These are phyloP conservation scores for Zeus faber DNA, from an alignment of 2,113 vertebrate species.

Conservation along the genomic window DNA sequence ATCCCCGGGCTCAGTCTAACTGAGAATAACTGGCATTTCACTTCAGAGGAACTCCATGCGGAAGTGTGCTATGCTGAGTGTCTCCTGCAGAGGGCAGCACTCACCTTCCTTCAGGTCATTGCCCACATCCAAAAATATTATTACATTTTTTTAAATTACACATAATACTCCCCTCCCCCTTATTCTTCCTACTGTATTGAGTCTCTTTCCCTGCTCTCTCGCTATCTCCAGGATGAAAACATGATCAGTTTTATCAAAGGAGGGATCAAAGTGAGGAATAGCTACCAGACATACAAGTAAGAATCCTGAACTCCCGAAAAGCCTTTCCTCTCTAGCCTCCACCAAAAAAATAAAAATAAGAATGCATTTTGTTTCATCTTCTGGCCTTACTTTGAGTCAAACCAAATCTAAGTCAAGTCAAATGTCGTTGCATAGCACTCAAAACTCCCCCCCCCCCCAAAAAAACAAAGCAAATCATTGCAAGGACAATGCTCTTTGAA, in stretches of 20 bases:
- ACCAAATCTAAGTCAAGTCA: too few species aligned
- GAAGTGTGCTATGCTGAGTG: conserved; percentile 98
- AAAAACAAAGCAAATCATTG: too few species aligned
- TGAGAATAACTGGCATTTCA: conserved; percentile 35
- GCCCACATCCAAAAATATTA: rapidly evolving
- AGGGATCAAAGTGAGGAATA: conserved; percentile 95
- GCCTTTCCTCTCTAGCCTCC: neutral
- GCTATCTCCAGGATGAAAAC: conserved; percentile 87
- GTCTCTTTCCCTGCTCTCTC: neutral
- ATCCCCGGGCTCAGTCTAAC: conserved; percentile 5
- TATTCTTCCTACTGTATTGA: too few species aligned
- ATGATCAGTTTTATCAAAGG: conserved; percentile 99
- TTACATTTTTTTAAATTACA: neutral
- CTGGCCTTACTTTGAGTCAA: too few species aligned
- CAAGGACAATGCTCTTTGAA: too few species aligned
- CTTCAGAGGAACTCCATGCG: conserved; percentile 92
- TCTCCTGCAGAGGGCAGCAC: conserved; percentile 94
- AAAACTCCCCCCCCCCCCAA: too few species aligned
- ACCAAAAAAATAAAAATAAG: too few species aligned
- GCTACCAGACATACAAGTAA: conserved; percentile 97
- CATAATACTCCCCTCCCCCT: neutral
- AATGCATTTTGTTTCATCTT: too few species aligned
- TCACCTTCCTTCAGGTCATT: conserved; percentile 94
- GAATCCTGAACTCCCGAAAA: conserved; percentile 3
- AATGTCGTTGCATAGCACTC: too few species aligned